Evolutionary conservation across 2,113 vertebrate genomes (phyloP).

Genomic region (Brachyhypopomus occidentalis): DNA sequence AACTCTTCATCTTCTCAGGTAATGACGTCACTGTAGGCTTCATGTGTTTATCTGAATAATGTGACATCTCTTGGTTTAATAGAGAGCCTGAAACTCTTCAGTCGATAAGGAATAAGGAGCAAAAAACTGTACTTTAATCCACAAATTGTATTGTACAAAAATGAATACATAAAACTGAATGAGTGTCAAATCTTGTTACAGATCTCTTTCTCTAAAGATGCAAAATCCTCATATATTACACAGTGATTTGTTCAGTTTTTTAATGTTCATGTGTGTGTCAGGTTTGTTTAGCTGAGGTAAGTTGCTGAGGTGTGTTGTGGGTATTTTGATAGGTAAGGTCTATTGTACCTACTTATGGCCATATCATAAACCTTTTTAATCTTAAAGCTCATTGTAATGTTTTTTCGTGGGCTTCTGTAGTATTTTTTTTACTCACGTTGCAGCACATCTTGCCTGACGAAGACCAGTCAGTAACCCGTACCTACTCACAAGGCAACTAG

Average conservation of each 20-base stretch:
- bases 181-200: conserved; percentile 42
- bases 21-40: conserved; percentile 53
- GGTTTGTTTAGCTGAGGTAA: neutral
- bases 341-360: conserved; percentile 2
- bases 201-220: conserved; percentile 36
- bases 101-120: conserved; percentile 38
- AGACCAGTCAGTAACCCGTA: conserved; percentile 8
- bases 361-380: neutral
- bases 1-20: conserved; percentile 60
- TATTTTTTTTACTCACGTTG: conserved; percentile 4
- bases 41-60: conserved; percentile 51
- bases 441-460: neutral
- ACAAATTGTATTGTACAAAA: conserved; percentile 42
- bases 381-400: neutral
- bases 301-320: neutral
- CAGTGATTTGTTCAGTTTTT: conserved; percentile 2
- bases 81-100: conserved; percentile 38
- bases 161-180: conserved; percentile 43
- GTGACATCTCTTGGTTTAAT: conserved; percentile 44
- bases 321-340: conserved; percentile 8
- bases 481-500: neutral
- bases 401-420: neutral
- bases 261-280: neutral
- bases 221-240: neutral
- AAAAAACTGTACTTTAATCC: conserved; percentile 42